phyloP scores from a whole-genome alignment of 2,113 vertebrate species.

The Centropristis striata region DNA sequence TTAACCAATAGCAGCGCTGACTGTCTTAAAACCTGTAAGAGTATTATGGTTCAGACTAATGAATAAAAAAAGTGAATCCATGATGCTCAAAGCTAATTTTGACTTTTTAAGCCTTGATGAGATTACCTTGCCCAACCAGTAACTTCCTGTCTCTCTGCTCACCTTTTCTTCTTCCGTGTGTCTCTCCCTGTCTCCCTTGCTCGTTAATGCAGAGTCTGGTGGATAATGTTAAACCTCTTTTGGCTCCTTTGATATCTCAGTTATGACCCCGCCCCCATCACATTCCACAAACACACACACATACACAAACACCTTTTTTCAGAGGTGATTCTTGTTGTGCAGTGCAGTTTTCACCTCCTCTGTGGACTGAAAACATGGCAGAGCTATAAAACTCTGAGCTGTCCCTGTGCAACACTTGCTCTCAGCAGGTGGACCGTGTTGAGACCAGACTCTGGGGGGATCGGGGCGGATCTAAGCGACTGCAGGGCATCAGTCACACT shows the following conservation, averaged over 20 bases:
- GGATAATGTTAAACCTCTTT: background rate
- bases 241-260: background rate
- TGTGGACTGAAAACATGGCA: constrained; percentile 5
- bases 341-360: background rate
- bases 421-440: constrained; percentile 46
- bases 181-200: background rate
- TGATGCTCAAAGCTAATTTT: background rate
- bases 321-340: constrained; percentile 6
- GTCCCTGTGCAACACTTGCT: constrained; percentile 24
- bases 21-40: too few species aligned
- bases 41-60: background rate
- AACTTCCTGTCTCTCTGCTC: background rate
- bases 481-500: constrained; percentile 54
- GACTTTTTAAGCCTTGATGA: background rate
- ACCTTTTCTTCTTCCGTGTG: background rate
- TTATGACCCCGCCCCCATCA: background rate
- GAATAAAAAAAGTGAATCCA: too few species aligned
- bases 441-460: constrained; percentile 46
- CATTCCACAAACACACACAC: background rate
- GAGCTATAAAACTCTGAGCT: constrained; percentile 17
- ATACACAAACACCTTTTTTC: constrained; percentile 8
- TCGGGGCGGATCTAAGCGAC: constrained; percentile 27
- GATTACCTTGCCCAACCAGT: background rate
- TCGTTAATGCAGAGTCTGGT: background rate
- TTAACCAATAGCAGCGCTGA: background rate